These are phyloP conservation scores for Apaloderma vittatum DNA, from an alignment of 2,113 vertebrate genomes.

Conservation along the genomic window DNA sequence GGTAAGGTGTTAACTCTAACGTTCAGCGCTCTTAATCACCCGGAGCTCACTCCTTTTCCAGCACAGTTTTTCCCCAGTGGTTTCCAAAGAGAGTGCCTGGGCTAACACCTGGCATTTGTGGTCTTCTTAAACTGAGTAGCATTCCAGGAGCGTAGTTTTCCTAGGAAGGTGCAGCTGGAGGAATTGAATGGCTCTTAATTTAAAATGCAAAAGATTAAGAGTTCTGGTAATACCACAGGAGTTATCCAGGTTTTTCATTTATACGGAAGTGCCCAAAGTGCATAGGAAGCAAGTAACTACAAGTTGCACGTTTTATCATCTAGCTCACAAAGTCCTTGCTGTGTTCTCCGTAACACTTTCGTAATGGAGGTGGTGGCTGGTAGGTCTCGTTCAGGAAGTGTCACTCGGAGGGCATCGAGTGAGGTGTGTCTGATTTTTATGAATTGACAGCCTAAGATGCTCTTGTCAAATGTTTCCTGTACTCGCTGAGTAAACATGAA, in stretches of 20 bases:
- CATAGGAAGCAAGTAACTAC: not conserved
- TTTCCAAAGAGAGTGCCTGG: not conserved
- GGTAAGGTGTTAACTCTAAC: not conserved
- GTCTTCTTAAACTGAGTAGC: not conserved
- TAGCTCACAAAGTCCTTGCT: not conserved
- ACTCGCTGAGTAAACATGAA: not conserved
- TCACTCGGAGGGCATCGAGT: not conserved
- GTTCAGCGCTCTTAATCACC: not conserved
- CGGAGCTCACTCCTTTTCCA: rapidly evolving
- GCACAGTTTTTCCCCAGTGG: not conserved
- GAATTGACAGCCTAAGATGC: not conserved
- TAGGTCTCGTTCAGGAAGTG: not conserved
- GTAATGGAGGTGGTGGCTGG: not conserved
- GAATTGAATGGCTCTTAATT: not conserved
- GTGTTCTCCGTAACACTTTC: not conserved
- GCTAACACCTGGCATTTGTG: not conserved
- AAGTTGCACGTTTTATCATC: not conserved
- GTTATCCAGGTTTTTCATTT: not conserved
- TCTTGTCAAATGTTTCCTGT: not conserved
- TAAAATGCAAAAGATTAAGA: not conserved
- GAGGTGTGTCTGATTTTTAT: not conserved
- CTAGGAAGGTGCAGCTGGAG: not conserved
- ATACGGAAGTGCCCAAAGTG: not conserved
- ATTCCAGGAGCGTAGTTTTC: not conserved
- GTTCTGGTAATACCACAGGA: not conserved